Conservation (phyloP, 1,140 invertebrate genomes). For the Tetramorium simillimum region DNA sequence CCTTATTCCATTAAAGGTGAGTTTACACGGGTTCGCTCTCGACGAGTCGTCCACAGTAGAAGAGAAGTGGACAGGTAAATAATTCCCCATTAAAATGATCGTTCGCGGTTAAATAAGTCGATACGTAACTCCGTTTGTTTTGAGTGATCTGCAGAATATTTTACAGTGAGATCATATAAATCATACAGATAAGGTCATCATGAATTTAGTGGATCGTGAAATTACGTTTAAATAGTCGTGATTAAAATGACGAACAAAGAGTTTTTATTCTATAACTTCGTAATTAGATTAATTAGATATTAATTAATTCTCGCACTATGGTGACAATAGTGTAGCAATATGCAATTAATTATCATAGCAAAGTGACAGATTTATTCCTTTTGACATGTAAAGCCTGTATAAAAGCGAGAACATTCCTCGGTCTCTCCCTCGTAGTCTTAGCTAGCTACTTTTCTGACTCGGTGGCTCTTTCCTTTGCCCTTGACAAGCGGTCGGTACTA, state of each 20-base stretch:
- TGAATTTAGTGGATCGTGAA: neutral
- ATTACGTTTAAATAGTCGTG: neutral
- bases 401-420: neutral
- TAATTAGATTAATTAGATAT: neutral
- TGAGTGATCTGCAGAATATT: neutral
- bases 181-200: neutral
- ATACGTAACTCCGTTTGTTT: neutral
- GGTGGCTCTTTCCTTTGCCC: neutral
- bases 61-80: slow-evolving; percentile 14
- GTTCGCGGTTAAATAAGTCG: neutral
- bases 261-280: neutral
- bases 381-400: neutral
- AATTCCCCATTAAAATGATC: slow-evolving; percentile 11
- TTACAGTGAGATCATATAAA: neutral
- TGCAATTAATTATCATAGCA: neutral
- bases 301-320: neutral
- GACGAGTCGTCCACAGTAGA: slow-evolving; percentile 5
- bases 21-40: slow-evolving; percentile 42
- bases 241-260: neutral
- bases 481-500: slow-evolving; percentile 27
- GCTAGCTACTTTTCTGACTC: neutral
- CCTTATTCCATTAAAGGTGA: slow-evolving; percentile 53
- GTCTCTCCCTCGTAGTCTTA: neutral
- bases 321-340: neutral
- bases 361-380: neutral